Evolutionary conservation across 1,140 invertebrate species (phyloP).

Genomic region (Drosophila bocki): DNA sequence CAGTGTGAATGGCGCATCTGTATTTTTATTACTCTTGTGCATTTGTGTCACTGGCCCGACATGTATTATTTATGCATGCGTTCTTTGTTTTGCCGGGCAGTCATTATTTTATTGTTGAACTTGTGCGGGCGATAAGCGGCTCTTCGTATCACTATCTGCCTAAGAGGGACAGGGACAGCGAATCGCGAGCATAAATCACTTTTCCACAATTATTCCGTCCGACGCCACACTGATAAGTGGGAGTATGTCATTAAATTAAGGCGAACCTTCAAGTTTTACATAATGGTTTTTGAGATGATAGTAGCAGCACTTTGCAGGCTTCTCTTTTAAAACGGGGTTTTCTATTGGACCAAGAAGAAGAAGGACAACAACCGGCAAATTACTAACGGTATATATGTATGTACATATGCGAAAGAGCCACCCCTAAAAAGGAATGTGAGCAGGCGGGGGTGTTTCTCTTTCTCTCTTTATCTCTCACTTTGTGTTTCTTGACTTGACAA

Average conservation of each 20-base stretch:
- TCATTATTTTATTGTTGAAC: slow-evolving; percentile 51
- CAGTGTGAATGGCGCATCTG: slow-evolving; percentile 39
- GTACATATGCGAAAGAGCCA: slow-evolving; percentile 41
- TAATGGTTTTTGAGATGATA: slow-evolving; percentile 21
- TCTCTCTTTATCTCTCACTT: slow-evolving; percentile 11
- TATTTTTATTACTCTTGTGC: slow-evolving; percentile 11
- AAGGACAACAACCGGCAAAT: slow-evolving; percentile 62
- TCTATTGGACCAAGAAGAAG: slow-evolving; percentile 36
- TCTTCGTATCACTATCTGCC: slow-evolving; percentile 29
- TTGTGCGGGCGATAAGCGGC: slow-evolving; percentile 48
- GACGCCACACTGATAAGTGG: slow-evolving; percentile 43
- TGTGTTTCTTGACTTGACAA: slow-evolving; percentile 26
- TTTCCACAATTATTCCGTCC: slow-evolving; percentile 42
- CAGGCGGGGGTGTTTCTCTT: slow-evolving; percentile 49
- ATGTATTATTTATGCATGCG: slow-evolving; percentile 46
- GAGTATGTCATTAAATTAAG: slow-evolving; percentile 37
- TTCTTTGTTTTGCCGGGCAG: slow-evolving; percentile 62
- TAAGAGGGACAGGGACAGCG: slow-evolving; percentile 8
- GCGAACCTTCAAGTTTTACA: slow-evolving; percentile 25
- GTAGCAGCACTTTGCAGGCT: slow-evolving; percentile 34
- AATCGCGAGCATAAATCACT: slow-evolving; percentile 53
- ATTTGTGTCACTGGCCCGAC: slow-evolving; percentile 15
- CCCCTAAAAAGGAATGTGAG: slow-evolving; percentile 25
- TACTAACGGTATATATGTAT: slow-evolving; percentile 52
- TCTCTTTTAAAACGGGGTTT: slow-evolving; percentile 20